phyloP scores from a whole-genome alignment of 2,797 vertebrate species.

The Cossypha polioptera region DNA sequence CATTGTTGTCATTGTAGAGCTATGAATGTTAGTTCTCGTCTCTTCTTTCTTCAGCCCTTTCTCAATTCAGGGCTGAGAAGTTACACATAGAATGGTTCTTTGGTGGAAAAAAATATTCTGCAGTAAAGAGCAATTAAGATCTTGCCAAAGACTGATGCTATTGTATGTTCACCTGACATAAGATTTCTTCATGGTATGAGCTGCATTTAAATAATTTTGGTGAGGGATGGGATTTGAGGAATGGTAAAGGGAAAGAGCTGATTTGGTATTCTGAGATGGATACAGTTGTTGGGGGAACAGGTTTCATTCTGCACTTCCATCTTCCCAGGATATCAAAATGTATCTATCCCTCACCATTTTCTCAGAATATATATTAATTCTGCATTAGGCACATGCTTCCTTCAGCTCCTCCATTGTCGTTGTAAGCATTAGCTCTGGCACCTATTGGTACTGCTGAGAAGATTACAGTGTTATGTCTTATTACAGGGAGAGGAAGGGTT shows the following conservation, averaged over 20 bases:
- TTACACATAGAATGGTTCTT: neutral
- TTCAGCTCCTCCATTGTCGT: neutral
- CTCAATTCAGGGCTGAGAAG: neutral
- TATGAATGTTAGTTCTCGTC: neutral
- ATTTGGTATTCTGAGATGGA: neutral
- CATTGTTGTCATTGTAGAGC: neutral
- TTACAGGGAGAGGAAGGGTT: neutral
- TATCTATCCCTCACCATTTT: neutral
- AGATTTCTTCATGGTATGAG: neutral
- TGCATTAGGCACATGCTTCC: neutral
- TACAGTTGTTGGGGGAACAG: neutral
- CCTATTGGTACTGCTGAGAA: neutral
- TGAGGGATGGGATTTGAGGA: neutral
- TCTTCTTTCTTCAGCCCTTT: neutral
- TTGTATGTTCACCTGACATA: neutral
- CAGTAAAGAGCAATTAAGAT: neutral
- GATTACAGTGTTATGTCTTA: neutral
- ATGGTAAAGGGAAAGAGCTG: fast-evolving
- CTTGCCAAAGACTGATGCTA: neutral
- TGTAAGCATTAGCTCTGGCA: neutral
- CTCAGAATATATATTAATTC: neutral
- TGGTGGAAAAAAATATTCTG: neutral
- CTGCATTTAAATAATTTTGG: neutral
- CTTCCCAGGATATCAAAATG: neutral
- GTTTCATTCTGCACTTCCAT: neutral